phyloP scores from a whole-genome alignment of 2,113 vertebrate species.

The Paramormyrops kingsleyae region DNA sequence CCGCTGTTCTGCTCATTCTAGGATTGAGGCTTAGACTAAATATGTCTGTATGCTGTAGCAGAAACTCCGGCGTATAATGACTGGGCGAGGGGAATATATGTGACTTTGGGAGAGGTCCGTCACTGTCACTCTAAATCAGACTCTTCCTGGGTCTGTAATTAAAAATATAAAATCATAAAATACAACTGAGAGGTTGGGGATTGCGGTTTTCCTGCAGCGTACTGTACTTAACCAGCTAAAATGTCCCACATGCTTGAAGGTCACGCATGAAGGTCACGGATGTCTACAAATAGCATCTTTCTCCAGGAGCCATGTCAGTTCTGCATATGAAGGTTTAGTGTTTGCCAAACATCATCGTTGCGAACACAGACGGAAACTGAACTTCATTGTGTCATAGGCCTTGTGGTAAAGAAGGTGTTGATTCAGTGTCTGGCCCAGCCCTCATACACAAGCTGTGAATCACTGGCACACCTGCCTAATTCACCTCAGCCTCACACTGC shows the following conservation, averaged over 20 bases:
- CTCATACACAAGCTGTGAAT: slow-evolving; percentile 5
- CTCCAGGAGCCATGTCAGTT: background rate
- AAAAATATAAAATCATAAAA: slow-evolving; percentile 9
- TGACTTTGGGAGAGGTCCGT: slow-evolving; percentile 8
- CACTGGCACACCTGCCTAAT: background rate
- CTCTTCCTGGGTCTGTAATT: slow-evolving; percentile 18
- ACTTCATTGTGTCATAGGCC: background rate
- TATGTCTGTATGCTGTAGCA: background rate
- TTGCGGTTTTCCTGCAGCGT: background rate
- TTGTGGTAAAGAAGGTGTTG: background rate
- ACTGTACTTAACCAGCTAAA: background rate
- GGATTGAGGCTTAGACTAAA: background rate
- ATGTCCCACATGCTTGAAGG: background rate
- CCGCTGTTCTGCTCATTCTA: background rate
- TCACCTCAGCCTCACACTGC: background rate
- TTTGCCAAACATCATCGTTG: background rate
- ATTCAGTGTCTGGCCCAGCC: slow-evolving; percentile 1
- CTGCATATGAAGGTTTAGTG: background rate
- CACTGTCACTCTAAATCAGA: slow-evolving; percentile 14
- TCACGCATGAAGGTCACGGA: background rate
- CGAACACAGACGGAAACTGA: background rate
- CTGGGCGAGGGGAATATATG: background rate
- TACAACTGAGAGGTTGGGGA: background rate
- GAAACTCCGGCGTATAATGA: background rate
- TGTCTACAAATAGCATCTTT: background rate